These are phyloP conservation scores for Solea senegalensis DNA, from an alignment of 2,113 vertebrate species.

Conservation along the genomic window DNA sequence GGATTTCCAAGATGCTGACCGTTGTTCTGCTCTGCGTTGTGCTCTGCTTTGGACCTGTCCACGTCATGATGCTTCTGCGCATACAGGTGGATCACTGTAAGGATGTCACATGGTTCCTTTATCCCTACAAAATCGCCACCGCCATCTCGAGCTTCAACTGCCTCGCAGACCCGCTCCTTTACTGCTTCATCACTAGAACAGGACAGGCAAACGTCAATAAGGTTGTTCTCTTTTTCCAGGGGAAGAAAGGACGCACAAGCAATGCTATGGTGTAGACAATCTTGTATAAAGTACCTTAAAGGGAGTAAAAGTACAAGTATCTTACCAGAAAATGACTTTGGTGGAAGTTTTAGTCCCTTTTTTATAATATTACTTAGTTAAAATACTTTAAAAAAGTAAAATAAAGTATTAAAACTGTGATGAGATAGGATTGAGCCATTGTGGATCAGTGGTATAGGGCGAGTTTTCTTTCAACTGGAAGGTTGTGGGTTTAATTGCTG, in stretches of 20 bases:
- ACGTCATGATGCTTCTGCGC: conserved; percentile 82
- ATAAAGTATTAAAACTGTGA: too few species aligned
- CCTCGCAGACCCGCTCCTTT: conserved; percentile 88
- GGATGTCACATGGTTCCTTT: conserved; percentile 43
- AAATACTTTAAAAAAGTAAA: too few species aligned
- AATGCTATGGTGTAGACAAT: conserved; percentile 16
- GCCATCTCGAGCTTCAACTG: conserved; percentile 87
- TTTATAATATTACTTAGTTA: too few species aligned
- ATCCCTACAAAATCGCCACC: conserved; percentile 82
- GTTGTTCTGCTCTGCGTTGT: conserved; percentile 82
- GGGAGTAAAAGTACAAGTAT: too few species aligned
- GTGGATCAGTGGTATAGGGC: too few species aligned
- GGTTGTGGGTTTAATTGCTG: too few species aligned
- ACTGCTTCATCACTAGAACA: conserved; percentile 88
- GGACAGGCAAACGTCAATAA: conserved; percentile 80
- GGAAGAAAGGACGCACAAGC: conserved; percentile 24
- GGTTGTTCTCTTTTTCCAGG: conserved; percentile 76
- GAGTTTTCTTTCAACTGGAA: too few species aligned
- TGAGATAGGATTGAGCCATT: too few species aligned
- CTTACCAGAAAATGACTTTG: too few species aligned
- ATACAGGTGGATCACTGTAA: conserved; percentile 69
- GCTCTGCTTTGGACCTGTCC: conserved; percentile 88
- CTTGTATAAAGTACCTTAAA: too few species aligned
- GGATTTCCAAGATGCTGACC: conserved; percentile 81
- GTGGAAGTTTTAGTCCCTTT: too few species aligned